phyloP scores from a whole-genome alignment of 2,888 invertebrate species.

The Heliconius erato region DNA sequence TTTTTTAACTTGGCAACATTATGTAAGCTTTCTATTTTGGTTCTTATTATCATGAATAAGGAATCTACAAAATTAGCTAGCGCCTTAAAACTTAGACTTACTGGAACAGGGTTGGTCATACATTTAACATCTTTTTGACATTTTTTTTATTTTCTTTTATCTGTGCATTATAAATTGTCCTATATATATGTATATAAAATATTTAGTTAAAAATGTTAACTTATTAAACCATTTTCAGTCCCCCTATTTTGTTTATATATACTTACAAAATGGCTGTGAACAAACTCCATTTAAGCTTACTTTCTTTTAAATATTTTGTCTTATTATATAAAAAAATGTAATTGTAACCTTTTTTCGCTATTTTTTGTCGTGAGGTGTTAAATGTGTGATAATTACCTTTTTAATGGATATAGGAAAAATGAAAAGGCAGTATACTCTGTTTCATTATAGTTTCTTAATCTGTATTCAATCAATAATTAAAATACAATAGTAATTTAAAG shows the following conservation, averaged over 20 bases:
- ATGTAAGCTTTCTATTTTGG: background rate
- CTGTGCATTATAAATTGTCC: background rate
- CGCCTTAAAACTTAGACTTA: constrained; percentile 5
- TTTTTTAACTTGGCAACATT: constrained; percentile 17
- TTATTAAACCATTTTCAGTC: background rate
- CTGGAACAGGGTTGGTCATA: constrained; percentile 21
- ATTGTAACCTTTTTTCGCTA: background rate
- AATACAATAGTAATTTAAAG: background rate
- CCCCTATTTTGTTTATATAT: background rate
- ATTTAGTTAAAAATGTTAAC: background rate
- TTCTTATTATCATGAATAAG: background rate
- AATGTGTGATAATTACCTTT: constrained; percentile 15
- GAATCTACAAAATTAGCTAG: constrained; percentile 21
- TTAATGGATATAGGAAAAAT: constrained; percentile 1
- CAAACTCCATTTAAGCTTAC: constrained; percentile 10
- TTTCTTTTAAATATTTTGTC: background rate
- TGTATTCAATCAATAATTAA: background rate
- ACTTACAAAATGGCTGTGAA: constrained; percentile 24
- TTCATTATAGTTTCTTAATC: background rate
- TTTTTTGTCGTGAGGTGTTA: background rate
- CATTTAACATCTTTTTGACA: constrained; percentile 21
- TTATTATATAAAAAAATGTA: background rate
- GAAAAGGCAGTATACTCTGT: constrained; percentile 8
- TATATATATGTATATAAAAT: no score
- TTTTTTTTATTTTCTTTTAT: background rate